phyloP scores from a whole-genome alignment of 2,888 invertebrate species.

The Leucoma salicis region DNA sequence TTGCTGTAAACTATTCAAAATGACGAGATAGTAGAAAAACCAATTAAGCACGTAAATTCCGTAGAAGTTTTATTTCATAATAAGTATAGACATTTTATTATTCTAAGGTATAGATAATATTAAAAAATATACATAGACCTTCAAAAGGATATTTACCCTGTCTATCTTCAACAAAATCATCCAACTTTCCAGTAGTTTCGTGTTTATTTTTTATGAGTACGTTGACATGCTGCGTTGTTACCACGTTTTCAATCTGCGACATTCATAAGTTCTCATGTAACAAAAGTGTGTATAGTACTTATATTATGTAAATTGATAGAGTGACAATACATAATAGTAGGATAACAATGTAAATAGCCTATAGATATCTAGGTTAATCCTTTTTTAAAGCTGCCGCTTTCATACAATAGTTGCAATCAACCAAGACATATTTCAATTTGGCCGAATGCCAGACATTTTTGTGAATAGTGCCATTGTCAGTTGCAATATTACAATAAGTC shows the following conservation, averaged over 20 bases:
- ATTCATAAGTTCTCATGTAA: constrained; percentile 38
- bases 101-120: too few species aligned
- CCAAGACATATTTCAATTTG: constrained; percentile 70
- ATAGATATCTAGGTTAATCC: constrained; percentile 64
- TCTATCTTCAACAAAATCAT: constrained; percentile 12
- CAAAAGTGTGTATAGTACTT: too few species aligned
- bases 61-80: too few species aligned
- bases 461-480: constrained; percentile 52
- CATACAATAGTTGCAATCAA: constrained; percentile 58
- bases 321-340: constrained; percentile 49
- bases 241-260: constrained; percentile 45
- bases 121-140: too few species aligned
- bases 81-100: too few species aligned
- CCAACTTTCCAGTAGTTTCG: constrained; percentile 15
- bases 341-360: constrained; percentile 53
- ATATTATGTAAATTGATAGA: constrained; percentile 49
- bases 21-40: too few species aligned
- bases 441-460: constrained; percentile 60
- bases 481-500: constrained; percentile 40
- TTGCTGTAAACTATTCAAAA: too few species aligned
- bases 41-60: too few species aligned
- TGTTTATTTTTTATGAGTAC: constrained; percentile 25
- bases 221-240: constrained; percentile 31
- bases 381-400: constrained; percentile 55
- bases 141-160: constrained; percentile 27